Evolutionary conservation across 2,797 vertebrate genomes (phyloP), one percentile per base, ranked within the genome.

Genomic region (Rhinatrema bivittatum): DNA sequence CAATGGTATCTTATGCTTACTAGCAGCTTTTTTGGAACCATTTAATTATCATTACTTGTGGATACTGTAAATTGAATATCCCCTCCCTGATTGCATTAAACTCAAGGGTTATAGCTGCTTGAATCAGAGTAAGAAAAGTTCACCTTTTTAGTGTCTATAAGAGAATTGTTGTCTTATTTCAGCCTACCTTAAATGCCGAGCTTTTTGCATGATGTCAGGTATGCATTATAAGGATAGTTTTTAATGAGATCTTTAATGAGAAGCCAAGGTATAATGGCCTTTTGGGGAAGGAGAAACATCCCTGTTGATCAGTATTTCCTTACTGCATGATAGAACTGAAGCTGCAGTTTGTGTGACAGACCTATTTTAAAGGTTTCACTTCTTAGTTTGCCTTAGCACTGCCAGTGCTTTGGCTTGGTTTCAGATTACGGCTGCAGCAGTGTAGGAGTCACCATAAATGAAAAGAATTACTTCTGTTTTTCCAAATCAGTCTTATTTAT

Each of bases 41-140:
- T 72, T 76, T 84, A 84, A 85, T 86, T 82, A 80, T 84, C 82
- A 76, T 86, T 85, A 84, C 80, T 85, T 66, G 76, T 68, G 76
- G 75, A 84, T 85, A 84, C 80, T 84, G 84, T 86, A 86, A 84
- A 86, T 85, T 85, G 82, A 82, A 82, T 82, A 82, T 81, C 76
- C 67, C 65, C 67, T 78, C 56, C 75, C 82, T 82, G 79, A 85
- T 84, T 82, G 72, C 79, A 76, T 85, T 82, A 80, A 76, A 78
- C 71, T 81, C 65, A 40, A 70, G 72, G 72, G 78, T 56, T 81
- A 47, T 39, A 81, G 69, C 67, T 75, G 70, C 69, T 75, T 74
- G 72, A 76, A 73, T 71, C 67, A 72, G 76, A 78, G 82, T 75
- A 74, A 62, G 72, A 75, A 72, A 77, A 79, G 80, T 80, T 84